phyloP scores from a whole-genome alignment of 2,113 vertebrate genomes.

The Damaliscus lunatus region DNA sequence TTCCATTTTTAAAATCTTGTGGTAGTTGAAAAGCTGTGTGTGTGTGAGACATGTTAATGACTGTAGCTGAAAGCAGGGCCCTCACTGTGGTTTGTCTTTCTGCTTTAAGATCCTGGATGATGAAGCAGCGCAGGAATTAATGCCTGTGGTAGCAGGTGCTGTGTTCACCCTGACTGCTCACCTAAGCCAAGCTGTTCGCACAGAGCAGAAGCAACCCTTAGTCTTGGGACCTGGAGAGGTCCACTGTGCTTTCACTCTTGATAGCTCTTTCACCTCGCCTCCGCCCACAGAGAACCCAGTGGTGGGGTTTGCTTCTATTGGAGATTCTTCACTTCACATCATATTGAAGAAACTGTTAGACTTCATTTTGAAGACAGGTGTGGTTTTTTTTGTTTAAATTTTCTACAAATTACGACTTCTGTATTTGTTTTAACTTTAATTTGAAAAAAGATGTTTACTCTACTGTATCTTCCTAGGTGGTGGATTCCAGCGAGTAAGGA shows the following conservation, averaged over 20 bases:
- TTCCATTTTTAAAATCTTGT: neutral
- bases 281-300: slow-evolving; percentile 80
- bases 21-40: neutral
- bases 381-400: neutral
- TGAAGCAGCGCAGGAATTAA: slow-evolving; percentile 93
- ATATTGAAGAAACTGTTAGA: slow-evolving; percentile 96
- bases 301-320: slow-evolving; percentile 92
- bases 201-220: slow-evolving; percentile 91
- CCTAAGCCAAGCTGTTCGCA: slow-evolving; percentile 93
- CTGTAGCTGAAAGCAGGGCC: neutral
- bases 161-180: slow-evolving; percentile 97
- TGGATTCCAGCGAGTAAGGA: slow-evolving; percentile 95
- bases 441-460: neutral
- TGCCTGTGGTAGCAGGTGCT: slow-evolving; percentile 95
- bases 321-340: slow-evolving; percentile 96
- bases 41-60: neutral
- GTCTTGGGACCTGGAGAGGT: slow-evolving; percentile 50
- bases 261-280: slow-evolving; percentile 74
- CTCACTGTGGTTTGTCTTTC: neutral
- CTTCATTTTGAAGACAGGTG: slow-evolving; percentile 96
- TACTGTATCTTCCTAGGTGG: slow-evolving; percentile 83
- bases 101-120: slow-evolving; percentile 91
- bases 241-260: slow-evolving; percentile 76
- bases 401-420: neutral
- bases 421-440: slow-evolving; percentile 36